Percentiles rank a stretch among this genome's conserved stretches.
phyloP scores from a whole-genome alignment of 2,888 invertebrate species.

The Leptopilina drosophilae region DNA sequence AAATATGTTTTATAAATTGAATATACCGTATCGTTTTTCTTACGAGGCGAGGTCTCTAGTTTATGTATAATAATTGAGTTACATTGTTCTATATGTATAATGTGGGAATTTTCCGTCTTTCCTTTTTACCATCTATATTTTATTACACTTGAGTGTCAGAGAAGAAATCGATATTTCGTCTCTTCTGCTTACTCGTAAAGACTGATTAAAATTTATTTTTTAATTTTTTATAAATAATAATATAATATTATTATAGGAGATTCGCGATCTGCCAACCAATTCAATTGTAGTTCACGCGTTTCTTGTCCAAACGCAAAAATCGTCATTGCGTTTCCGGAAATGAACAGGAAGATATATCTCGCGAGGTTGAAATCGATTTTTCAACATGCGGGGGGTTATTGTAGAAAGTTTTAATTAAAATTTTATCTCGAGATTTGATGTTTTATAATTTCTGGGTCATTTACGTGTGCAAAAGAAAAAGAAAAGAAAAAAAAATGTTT shows the following conservation, averaged over 20 bases:
- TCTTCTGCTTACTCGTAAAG: background rate
- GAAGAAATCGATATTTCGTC: slow-evolving; percentile 15
- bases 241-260: too few species aligned
- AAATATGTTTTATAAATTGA: too few species aligned
- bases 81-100: background rate
- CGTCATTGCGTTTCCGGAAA: slow-evolving; percentile 2
- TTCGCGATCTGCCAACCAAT: background rate
- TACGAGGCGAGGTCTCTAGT: background rate
- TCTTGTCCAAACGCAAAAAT: slow-evolving; percentile 6
- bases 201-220: slow-evolving; percentile 6
- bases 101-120: background rate
- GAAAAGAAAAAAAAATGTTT: too few species aligned
- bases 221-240: background rate
- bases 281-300: background rate
- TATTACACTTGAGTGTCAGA: background rate
- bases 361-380: slow-evolving; percentile 14
- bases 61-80: slow-evolving; percentile 1
- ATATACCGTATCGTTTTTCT: background rate
- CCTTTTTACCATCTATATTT: background rate
- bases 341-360: slow-evolving; percentile 19
- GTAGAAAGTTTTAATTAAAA: slow-evolving; percentile 12
- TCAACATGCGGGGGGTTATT: background rate
- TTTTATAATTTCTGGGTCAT: slow-evolving; percentile 4
- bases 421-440: background rate
- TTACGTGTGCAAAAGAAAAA: too few species aligned